Conservation (phyloP, 2,888 invertebrate genomes). For the Toxonevra muliebris region DNA sequence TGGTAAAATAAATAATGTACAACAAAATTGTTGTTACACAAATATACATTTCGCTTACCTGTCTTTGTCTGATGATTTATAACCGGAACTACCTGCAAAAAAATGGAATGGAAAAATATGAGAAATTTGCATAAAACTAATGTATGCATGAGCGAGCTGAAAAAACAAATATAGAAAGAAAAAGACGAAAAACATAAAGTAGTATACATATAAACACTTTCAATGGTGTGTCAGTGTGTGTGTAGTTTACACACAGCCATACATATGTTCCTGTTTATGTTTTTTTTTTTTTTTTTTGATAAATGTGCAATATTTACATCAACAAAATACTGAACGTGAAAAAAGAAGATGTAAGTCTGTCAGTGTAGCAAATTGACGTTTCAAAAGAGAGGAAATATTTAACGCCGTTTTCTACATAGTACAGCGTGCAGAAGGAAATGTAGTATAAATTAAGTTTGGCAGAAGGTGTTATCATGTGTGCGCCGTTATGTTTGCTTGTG, state of each 20-base stretch:
- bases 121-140: slow-evolving; percentile 39
- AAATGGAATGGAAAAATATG: slow-evolving; percentile 37
- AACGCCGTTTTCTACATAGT: background rate
- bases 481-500: background rate
- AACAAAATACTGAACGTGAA: too few relatives aligned
- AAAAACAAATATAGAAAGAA: slow-evolving; percentile 26
- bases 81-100: slow-evolving; percentile 80
- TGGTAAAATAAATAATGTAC: slow-evolving; percentile 1
- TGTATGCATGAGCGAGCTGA: slow-evolving; percentile 24
- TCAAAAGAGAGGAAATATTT: background rate
- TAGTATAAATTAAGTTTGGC: background rate
- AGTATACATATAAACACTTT: too few relatives aligned
- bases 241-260: too few relatives aligned
- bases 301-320: too few relatives aligned
- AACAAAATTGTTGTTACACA: slow-evolving; percentile 21
- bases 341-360: background rate
- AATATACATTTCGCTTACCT: slow-evolving; percentile 70
- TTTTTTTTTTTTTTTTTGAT: too few relatives aligned
- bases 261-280: too few relatives aligned
- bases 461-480: background rate
- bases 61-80: slow-evolving; percentile 84
- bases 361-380: slow-evolving; percentile 13
- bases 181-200: slow-evolving; percentile 13
- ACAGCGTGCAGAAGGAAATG: background rate
- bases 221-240: too few relatives aligned